Evolutionary conservation across 92 coral and sea anemone species (phyloP).

Genomic region (Desmophyllum pertusum): DNA sequence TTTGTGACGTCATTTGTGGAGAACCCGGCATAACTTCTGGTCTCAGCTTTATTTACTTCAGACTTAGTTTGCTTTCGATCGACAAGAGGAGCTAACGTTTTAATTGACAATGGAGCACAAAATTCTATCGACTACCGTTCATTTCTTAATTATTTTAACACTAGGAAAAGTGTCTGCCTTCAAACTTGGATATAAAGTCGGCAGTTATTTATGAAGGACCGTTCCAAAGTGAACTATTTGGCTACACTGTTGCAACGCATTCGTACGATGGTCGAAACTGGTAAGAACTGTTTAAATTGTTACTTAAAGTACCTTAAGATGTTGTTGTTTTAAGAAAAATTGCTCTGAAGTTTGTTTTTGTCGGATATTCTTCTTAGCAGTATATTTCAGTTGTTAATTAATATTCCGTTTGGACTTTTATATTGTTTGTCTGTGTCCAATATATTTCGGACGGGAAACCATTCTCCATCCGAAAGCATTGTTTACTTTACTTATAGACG

Average conservation of each 20-base stretch:
- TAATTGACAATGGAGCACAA: neutral
- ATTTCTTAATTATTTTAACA: slow-evolving; percentile 1
- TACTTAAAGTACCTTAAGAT: neutral
- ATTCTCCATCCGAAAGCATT: neutral
- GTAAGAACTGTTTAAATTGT: slow-evolving; percentile 14
- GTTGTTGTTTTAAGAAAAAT: neutral
- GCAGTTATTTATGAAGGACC: slow-evolving; percentile 28
- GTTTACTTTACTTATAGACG: neutral
- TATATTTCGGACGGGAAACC: neutral
- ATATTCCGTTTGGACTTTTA: neutral
- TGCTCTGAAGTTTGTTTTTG: neutral
- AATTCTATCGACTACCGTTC: neutral
- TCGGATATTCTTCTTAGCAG: neutral
- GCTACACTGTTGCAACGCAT: slow-evolving; percentile 24
- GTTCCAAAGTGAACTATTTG: slow-evolving; percentile 16
- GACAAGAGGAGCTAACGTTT: neutral
- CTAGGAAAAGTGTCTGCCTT: slow-evolving; percentile 10
- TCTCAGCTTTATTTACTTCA: neutral
- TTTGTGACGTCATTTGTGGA: slow-evolving; percentile 23
- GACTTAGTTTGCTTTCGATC: neutral
- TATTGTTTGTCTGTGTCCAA: neutral
- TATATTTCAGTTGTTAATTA: neutral
- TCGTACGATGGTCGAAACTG: slow-evolving; percentile 20
- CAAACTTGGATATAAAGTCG: slow-evolving; percentile 18
- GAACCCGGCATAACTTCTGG: neutral